Evolutionary conservation across 2,797 vertebrate genomes (phyloP).

Genomic region (Clamator glandarius): DNA sequence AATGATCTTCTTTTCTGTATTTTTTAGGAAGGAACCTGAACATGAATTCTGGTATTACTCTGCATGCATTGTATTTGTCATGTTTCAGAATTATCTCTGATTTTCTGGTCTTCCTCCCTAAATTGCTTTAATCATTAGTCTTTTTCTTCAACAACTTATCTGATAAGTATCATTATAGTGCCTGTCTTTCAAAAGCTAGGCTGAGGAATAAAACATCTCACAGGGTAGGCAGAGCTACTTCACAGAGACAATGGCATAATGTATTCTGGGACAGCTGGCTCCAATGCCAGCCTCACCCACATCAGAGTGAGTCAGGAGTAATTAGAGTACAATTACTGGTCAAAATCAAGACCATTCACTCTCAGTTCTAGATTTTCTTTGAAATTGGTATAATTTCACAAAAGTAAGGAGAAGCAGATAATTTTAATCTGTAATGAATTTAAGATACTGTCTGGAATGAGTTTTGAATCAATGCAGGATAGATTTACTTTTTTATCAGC

Average conservation of each 20-base stretch:
- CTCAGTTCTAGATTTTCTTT: background rate
- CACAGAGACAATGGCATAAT: background rate
- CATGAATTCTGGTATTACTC: background rate
- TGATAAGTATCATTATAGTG: constrained; percentile 3
- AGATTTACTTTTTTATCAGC: background rate
- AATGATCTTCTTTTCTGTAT: background rate
- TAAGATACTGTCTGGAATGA: background rate
- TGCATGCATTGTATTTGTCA: background rate
- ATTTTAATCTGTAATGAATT: background rate
- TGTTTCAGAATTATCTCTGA: constrained; percentile 19
- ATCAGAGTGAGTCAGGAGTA: constrained; percentile 35
- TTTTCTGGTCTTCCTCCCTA: constrained; percentile 40
- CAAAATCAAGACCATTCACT: constrained; percentile 51
- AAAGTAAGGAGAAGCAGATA: background rate
- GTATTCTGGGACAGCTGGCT: constrained; percentile 22
- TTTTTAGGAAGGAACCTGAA: background rate
- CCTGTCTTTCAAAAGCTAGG: constrained; percentile 9
- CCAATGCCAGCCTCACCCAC: background rate
- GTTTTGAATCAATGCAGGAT: background rate
- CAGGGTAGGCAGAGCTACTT: background rate
- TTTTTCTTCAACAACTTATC: constrained; percentile 24
- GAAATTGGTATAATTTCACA: background rate
- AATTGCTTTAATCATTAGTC: constrained; percentile 38
- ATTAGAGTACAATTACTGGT: constrained; percentile 33
- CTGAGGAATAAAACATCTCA: background rate